Evolutionary conservation across 2,888 invertebrate species (phyloP).

Genomic region (Epistrophe eligans): DNA sequence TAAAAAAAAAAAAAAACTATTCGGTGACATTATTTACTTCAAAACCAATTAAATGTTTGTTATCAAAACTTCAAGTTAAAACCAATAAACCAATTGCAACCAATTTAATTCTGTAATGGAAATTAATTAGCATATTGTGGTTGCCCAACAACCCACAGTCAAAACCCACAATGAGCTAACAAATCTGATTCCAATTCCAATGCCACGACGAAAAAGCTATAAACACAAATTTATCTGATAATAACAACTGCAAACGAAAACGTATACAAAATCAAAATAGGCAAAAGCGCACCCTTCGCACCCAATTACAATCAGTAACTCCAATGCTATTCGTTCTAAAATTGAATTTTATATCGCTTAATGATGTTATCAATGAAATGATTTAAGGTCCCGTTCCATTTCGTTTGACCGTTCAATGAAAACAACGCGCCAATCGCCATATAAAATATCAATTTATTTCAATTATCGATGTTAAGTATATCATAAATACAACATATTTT

Average conservation of each 20-base stretch:
- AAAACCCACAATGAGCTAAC: slow-evolving; percentile 30
- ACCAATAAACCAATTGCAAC: slow-evolving; percentile 72
- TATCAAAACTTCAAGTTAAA: slow-evolving; percentile 56
- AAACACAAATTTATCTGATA: slow-evolving; percentile 51
- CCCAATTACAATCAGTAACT: slow-evolving; percentile 62
- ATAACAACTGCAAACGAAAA: slow-evolving; percentile 62
- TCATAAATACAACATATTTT: slow-evolving; percentile 43
- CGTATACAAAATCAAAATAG: slow-evolving; percentile 38
- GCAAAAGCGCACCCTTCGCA: slow-evolving; percentile 44
- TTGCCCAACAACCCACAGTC: slow-evolving; percentile 53
- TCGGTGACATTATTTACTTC: slow-evolving; percentile 4
- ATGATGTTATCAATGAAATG: slow-evolving; percentile 73
- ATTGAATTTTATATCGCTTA: slow-evolving; percentile 74
- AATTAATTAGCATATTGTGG: slow-evolving; percentile 76
- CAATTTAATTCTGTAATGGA: slow-evolving; percentile 70
- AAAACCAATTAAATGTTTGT: slow-evolving; percentile 61
- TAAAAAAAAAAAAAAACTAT: neutral
- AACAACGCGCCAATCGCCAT: slow-evolving; percentile 28
- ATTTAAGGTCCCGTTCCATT: slow-evolving; percentile 56
- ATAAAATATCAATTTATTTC: slow-evolving; percentile 74
- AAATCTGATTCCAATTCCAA: slow-evolving; percentile 31
- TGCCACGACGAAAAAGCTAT: slow-evolving; percentile 4
- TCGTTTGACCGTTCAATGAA: slow-evolving; percentile 19
- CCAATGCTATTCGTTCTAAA: slow-evolving; percentile 66
- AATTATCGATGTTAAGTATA: slow-evolving; percentile 71